phyloP scores from a whole-genome alignment of 2,888 invertebrate species.

The Onchidella celtica region DNA sequence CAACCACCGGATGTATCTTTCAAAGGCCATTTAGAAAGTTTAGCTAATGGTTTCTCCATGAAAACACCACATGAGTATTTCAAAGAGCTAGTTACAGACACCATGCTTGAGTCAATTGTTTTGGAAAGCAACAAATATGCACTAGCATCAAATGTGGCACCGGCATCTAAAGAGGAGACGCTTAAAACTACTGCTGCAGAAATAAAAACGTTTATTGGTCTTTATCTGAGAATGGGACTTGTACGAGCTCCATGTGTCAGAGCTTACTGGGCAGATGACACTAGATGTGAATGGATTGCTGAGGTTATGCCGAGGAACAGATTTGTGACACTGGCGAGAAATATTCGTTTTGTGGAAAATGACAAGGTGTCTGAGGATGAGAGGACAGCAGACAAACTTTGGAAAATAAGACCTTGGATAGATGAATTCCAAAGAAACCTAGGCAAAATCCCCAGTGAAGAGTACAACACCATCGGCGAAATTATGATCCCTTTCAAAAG shows the following conservation, averaged over 20 bases:
- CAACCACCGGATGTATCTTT: too few species aligned
- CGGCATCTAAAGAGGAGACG: conserved; percentile 23
- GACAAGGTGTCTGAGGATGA: neutral
- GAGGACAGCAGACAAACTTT: conserved; percentile 35
- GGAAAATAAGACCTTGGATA: conserved; percentile 51
- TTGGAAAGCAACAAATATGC: too few species aligned
- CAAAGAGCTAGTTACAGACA: too few species aligned
- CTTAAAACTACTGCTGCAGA: conserved; percentile 46
- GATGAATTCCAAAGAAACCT: conserved; percentile 47
- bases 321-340: conserved; percentile 6
- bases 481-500: conserved; percentile 73
- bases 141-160: too few species aligned
- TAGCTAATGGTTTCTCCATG: too few species aligned
- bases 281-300: conserved; percentile 38
- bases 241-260: conserved; percentile 39
- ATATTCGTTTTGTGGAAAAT: neutral
- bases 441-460: conserved; percentile 63
- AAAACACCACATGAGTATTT: too few species aligned
- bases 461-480: conserved; percentile 66
- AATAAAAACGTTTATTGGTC: conserved; percentile 39
- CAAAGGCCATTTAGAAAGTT: too few species aligned
- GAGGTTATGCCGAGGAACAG: conserved; percentile 48
- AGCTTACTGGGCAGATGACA: conserved; percentile 48
- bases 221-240: conserved; percentile 45
- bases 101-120: too few species aligned